phyloP scores from a whole-genome alignment of 2,797 vertebrate genomes.

The Tokudaia tokunoshimensis region DNA sequence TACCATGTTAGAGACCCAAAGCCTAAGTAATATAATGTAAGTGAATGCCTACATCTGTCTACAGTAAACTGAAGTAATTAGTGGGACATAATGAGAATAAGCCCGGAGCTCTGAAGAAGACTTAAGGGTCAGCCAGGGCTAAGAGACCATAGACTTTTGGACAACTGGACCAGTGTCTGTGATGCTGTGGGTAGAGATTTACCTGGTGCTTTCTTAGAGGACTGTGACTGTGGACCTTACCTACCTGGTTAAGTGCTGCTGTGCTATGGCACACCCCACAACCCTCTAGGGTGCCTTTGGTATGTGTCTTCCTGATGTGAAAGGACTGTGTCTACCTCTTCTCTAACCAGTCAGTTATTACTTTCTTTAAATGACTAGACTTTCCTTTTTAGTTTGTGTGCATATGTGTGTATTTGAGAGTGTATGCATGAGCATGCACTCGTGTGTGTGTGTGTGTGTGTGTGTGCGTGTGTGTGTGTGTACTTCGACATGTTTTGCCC shows the following conservation, averaged over 20 bases:
- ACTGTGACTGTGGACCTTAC: not conserved
- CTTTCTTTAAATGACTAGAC: not conserved
- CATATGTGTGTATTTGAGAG: too few species aligned
- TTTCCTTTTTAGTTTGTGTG: not conserved
- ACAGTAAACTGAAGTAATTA: not conserved
- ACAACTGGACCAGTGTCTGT: not conserved
- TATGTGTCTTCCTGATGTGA: not conserved
- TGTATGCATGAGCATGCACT: rapidly evolving
- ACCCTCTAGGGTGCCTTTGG: not conserved
- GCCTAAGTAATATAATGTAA: not conserved
- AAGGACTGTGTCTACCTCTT: not conserved
- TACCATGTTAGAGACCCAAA: not conserved
- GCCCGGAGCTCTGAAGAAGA: not conserved
- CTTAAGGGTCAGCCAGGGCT: slow-evolving; percentile 21
- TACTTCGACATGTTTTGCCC: not conserved
- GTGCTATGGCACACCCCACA: not conserved
- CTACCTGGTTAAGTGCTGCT: not conserved
- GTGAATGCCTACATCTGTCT: not conserved
- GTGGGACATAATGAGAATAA: not conserved
- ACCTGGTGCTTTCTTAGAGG: not conserved
- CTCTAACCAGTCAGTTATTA: not conserved
- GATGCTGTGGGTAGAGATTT: not conserved
- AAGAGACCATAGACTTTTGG: not conserved
- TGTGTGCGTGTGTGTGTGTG: not conserved
- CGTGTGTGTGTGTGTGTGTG: not conserved